Base-by-base conservation (phyloP, 2,797 vertebrate genomes). In the Micropoecilia bifurca region DNA sequence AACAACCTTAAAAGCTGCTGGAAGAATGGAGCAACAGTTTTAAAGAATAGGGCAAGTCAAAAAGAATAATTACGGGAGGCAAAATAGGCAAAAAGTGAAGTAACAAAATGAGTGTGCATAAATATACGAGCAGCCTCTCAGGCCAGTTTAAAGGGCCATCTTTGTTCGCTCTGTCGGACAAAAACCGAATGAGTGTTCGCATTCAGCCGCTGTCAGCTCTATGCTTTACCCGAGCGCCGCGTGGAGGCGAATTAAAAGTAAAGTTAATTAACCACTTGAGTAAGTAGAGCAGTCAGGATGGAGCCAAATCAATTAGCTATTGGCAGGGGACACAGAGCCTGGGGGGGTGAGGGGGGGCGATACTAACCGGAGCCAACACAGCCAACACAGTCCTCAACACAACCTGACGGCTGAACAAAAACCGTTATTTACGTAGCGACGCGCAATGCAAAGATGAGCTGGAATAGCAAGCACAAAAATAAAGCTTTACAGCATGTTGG, bases 221-320 rank as follows among this genome's bases (percentile, higher is more conserved):
- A 63, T 85, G 83, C 85, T 89, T 85, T 77, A 87, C 57, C 48
- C 77, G 10, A 61, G 73, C 86, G 9, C 86, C 43, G 87, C 76
- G 85, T 85, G 84, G 80, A 89, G 85, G 87, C 75, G 55, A 93
- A 94, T 95, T 92, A 91, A 94, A 93, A 93, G 91, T 93, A 90
- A 89, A 94, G 91, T 93, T 93, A 95, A 94, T 94, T 92, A 94
- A 94, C 91, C 92, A 90, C 90, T 93, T 85, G 79, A 93, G 87
- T 91, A 92, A 94, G 93, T 90, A 89, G 90, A 92, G 90, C 90
- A 87, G 89, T 90, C 88, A 69, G 84, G 82, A 88, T 81, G 87
- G 88, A 94, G 93, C 93, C 92, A 94, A 93, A 94, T 93, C 92
- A 95, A 94, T 95, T 95, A 95, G 86, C 90, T 92, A 90, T 89